Percentiles rank a stretch among this genome's conserved stretches.
Conservation (phyloP, 2,113 vertebrate genomes). For the Balaeniceps rex region DNA sequence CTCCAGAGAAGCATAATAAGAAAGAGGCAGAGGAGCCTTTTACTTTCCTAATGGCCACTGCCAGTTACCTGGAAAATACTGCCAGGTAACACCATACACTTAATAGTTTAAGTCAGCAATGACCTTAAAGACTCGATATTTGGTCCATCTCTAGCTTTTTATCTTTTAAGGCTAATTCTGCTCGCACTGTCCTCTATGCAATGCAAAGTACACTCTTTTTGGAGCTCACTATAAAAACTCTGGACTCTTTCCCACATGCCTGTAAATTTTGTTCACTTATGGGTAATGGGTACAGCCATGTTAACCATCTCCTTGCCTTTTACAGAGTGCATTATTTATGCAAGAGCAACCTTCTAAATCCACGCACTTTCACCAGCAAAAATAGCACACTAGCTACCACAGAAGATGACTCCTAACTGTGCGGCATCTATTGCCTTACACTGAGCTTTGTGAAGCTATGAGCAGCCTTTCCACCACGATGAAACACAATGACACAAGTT, state of each 20-base stretch:
- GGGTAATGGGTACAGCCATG: background rate
- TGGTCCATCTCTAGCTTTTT: background rate
- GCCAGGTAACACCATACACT: background rate
- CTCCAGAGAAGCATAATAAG: background rate
- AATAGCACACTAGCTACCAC: rapidly evolving
- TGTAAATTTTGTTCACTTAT: rapidly evolving
- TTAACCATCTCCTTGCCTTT: background rate
- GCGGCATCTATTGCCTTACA: rapidly evolving
- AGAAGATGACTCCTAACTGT: background rate
- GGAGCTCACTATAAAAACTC: background rate
- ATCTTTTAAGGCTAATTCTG: background rate
- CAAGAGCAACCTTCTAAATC: background rate
- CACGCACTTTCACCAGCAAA: rapidly evolving
- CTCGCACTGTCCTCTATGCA: rapidly evolving
- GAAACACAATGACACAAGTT: rapidly evolving
- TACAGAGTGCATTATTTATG: rapidly evolving
- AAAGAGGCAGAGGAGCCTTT: background rate
- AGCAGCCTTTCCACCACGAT: too few relatives aligned
- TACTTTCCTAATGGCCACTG: background rate
- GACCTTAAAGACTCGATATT: background rate
- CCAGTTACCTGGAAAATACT: background rate
- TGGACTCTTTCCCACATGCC: background rate
- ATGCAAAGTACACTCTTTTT: background rate
- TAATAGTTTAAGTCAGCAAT: background rate
- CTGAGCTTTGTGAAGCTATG: rapidly evolving